phyloP scores from a whole-genome alignment of 2,888 invertebrate genomes.

The Rugalucina vietnamica region DNA sequence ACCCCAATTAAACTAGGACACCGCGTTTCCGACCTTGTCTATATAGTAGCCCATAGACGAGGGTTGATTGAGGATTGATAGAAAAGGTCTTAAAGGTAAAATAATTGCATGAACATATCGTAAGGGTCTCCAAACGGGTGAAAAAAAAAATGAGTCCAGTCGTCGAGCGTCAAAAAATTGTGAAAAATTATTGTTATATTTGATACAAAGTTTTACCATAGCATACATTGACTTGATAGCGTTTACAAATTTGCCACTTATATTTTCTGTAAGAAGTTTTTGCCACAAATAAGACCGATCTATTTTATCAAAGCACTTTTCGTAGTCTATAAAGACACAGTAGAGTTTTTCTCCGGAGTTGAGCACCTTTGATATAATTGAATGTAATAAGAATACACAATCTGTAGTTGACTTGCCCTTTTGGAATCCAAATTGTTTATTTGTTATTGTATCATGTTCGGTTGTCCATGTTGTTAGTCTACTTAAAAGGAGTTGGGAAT shows the following conservation, averaged over 20 bases:
- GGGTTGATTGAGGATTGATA: too few relatives aligned
- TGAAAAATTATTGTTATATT: slow-evolving; percentile 20
- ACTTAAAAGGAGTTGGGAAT: slow-evolving; percentile 23
- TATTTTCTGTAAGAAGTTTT: slow-evolving; percentile 32
- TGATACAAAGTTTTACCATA: slow-evolving; percentile 26
- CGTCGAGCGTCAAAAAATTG: slow-evolving; percentile 20
- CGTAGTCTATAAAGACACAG: slow-evolving; percentile 32
- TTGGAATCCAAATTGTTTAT: slow-evolving; percentile 41
- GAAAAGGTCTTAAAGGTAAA: too few relatives aligned
- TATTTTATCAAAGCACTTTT: slow-evolving; percentile 43
- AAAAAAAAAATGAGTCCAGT: too few relatives aligned
- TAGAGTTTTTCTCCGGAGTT: slow-evolving; percentile 28
- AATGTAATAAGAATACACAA: slow-evolving; percentile 35
- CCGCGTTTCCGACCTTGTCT: too few relatives aligned
- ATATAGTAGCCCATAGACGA: too few relatives aligned
- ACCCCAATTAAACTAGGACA: too few relatives aligned
- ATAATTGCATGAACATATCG: too few relatives aligned
- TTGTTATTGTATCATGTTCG: slow-evolving; percentile 12
- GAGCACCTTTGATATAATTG: slow-evolving; percentile 29
- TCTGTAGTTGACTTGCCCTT: slow-evolving; percentile 25
- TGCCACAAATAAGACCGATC: slow-evolving; percentile 5
- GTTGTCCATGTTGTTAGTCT: slow-evolving; percentile 20
- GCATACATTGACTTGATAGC: slow-evolving; percentile 35
- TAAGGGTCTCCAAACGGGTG: too few relatives aligned
- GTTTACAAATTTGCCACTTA: slow-evolving; percentile 36